Evolutionary conservation across 1,140 invertebrate species (phyloP), one percentile per base, ranked within the genome.

Genomic region (Hestina assimilis): DNA sequence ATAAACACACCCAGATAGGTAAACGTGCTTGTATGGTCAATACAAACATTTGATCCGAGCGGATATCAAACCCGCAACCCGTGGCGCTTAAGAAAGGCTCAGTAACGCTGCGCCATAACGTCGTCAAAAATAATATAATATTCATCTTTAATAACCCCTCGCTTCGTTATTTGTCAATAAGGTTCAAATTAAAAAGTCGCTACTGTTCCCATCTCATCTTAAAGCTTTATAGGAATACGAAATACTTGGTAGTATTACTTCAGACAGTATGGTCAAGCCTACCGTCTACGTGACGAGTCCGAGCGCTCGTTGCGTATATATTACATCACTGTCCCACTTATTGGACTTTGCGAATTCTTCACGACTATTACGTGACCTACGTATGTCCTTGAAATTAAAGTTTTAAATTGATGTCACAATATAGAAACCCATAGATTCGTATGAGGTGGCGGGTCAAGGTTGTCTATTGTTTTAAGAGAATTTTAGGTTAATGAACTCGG

Each of bases 241-340:
- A 38, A n/a, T n/a, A n/a, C n/a, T 31, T 2, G 4, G 4, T 38
- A 38, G 15, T 28, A 28, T 28, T 24, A 20, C 4, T 28, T 17
- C 15, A 3, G 14, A 19, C 3, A 12, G 33, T 14, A 38, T 19
- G 33, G 33, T 38, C 35, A 29, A 11, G 54, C 35, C 17, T 57
- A 57, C 54, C 8, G 54, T 26, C 17, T 57, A 57, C 54, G 54
- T 57, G 54, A 46, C 41, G 29, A 12, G 20, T 3, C 29, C 23
- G 11, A 17, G 7, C 3, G 12, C 54, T 57, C 54, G 59, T 77
- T 79, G 69, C 74, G 65, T 68, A 52, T 33, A 19, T 38, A 55
- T 80, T 80, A 78, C 72, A 58, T 75, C 60, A 62, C 29, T 65
- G 72, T 63, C 67, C 71, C 54, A 75, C 66, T 71, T 73, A 50